These are phyloP conservation scores for Propithecus perrieri DNA, from an alignment of 2,797 vertebrate genomes.

Conservation along the genomic window DNA sequence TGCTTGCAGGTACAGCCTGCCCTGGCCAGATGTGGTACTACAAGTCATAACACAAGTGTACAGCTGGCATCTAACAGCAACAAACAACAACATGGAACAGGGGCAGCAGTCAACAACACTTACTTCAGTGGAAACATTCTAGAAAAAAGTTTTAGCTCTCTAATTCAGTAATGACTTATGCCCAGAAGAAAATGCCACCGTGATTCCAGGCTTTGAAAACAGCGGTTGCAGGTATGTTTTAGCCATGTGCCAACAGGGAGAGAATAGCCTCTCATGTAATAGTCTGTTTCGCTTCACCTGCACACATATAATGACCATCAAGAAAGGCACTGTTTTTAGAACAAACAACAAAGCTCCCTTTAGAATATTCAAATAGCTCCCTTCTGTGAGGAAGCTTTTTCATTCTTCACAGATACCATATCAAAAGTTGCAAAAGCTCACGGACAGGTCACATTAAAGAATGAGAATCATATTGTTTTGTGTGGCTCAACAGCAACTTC, in stretches of 20 bases:
- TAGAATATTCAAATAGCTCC: neutral
- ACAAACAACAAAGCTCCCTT: neutral
- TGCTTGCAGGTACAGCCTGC: neutral
- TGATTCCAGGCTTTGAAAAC: neutral
- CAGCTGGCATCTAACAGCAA: neutral
- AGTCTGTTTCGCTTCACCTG: neutral
- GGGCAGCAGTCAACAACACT: neutral
- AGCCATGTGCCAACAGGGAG: neutral
- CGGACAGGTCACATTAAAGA: neutral
- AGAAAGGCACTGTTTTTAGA: neutral
- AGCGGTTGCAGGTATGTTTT: neutral
- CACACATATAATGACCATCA: neutral
- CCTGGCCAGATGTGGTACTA: neutral
- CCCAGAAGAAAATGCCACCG: neutral
- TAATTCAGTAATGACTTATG: neutral
- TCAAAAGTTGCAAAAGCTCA: neutral
- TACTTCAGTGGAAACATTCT: slow-evolving; percentile 5
- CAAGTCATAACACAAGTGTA: neutral
- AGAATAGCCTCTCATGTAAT: neutral
- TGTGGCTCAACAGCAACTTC: neutral
- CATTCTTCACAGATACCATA: neutral
- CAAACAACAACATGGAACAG: neutral
- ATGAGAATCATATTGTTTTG: neutral
- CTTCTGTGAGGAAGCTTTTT: neutral
- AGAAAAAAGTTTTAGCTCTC: neutral